Evolutionary conservation across 37 sponge, comb jelly and placozoan species (phyloP).

Genomic region (Amphimedon queenslandica): DNA sequence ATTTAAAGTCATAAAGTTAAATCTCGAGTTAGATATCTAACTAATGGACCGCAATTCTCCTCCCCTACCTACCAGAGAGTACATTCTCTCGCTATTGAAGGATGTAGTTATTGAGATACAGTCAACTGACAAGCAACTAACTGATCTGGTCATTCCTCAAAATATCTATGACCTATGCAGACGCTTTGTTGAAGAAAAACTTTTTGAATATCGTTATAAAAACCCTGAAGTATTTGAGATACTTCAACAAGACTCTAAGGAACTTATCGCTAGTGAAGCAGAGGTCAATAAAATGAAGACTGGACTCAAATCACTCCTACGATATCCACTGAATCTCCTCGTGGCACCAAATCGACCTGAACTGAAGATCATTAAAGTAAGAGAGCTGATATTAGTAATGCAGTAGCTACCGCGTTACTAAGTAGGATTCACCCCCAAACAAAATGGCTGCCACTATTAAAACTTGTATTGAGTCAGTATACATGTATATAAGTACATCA

Average conservation of each 20-base stretch:
- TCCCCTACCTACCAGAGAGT: too few relatives aligned
- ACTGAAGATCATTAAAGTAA: conserved; percentile 39
- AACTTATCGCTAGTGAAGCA: not conserved
- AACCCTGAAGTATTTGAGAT: not conserved
- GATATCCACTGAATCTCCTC: conserved; percentile 43
- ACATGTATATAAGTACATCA: conserved; percentile 32
- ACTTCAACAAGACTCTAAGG: not conserved
- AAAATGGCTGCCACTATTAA: too few relatives aligned
- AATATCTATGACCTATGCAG: not conserved
- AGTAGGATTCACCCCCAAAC: too few relatives aligned
- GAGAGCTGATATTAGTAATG: conserved; percentile 5
- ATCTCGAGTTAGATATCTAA: too few relatives aligned
- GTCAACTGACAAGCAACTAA: not conserved
- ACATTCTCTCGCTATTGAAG: too few relatives aligned
- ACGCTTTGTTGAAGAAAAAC: not conserved
- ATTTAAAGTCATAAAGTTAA: too few relatives aligned
- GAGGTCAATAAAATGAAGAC: conserved; percentile 22
- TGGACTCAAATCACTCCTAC: conserved; percentile 26
- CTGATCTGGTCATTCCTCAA: not conserved
- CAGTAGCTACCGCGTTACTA: conserved; percentile 13
- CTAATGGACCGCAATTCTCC: too few relatives aligned
- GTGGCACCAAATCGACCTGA: conserved; percentile 52
- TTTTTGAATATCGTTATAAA: not conserved
- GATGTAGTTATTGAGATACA: too few relatives aligned
- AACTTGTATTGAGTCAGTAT: conserved; percentile 33